Base-by-base conservation (phyloP, 53 echinoderm and acorn worm genomes). In the Patiria pectinifera region DNA sequence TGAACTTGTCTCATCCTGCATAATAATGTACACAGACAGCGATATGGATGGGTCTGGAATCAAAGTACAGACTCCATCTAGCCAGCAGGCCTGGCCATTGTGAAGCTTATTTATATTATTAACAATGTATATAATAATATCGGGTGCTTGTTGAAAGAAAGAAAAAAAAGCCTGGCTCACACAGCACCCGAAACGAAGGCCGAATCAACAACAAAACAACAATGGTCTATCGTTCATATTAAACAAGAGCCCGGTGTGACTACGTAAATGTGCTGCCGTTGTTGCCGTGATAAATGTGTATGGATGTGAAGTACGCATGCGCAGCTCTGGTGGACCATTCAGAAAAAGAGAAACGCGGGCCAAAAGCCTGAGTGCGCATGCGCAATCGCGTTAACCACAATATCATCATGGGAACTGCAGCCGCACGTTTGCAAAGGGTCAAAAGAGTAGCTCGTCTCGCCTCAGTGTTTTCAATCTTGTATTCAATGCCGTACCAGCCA, bases 121-220 rank as follows among this genome's bases (percentile, higher is more conserved):
- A 87, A 87, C 87, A 87, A 87, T 78, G 87, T 78, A 76, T 78
- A 35, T 24, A 18, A 86, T 86, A 71, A 72, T 85, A 21, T 85
- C 85, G 85, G 46, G 48, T 16, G 83, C 53, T 48, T 72, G 48
- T 86, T 48, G 86, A 49, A n/a, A 13, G 53, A 74, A 48, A 35
- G 2, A 45, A 66, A 47, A 48, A 45, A 66, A 62, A 84, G 45
- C 3, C 74, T 86, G 25, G 86, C 48, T 45, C 35, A 72, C 44
- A 74, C 58, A 61, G 78, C 45, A 87, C 60, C 78, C 71, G 9
- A 76, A 16, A 62, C 87, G 87, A 87, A 87, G 87, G 87, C 87
- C 87, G 60, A 26, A 77, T 87, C 62, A 78, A 87, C 78, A 76
- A 76, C 14, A 26, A 75, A 77, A 66, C 44, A 78, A 87, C 87